phyloP scores from a whole-genome alignment of 2,888 invertebrate genomes.

The Cabera pusaria region DNA sequence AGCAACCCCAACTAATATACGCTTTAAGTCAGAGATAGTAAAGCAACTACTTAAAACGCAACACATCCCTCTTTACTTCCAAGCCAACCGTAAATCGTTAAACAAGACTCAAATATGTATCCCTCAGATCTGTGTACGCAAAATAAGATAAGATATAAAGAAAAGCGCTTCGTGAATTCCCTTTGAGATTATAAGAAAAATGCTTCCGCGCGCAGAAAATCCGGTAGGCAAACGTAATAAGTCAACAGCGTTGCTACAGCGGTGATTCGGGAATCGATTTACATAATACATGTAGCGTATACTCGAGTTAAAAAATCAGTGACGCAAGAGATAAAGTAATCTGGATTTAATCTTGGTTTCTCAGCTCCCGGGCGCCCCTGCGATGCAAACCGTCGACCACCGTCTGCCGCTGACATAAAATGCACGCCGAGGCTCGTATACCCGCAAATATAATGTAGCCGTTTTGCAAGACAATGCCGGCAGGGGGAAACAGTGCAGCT shows the following conservation, averaged over 20 bases:
- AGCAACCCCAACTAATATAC: slow-evolving; percentile 55
- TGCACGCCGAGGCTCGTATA: slow-evolving; percentile 46
- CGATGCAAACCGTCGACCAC: slow-evolving; percentile 51
- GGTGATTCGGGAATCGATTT: slow-evolving; percentile 58
- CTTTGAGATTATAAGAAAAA: slow-evolving; percentile 35
- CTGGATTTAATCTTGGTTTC: slow-evolving; percentile 49
- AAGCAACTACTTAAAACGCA: slow-evolving; percentile 34
- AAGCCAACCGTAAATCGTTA: slow-evolving; percentile 13
- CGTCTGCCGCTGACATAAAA: slow-evolving; percentile 52
- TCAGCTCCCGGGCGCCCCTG: slow-evolving; percentile 39
- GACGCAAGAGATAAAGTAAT: slow-evolving; percentile 61
- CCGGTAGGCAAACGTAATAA: slow-evolving; percentile 40
- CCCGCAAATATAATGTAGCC: slow-evolving; percentile 39
- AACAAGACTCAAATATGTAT: slow-evolving; percentile 18
- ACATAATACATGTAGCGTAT: slow-evolving; percentile 57
- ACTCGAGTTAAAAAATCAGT: slow-evolving; percentile 64
- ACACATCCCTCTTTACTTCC: slow-evolving; percentile 17
- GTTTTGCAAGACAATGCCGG: slow-evolving; percentile 40
- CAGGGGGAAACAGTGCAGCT: slow-evolving; percentile 18
- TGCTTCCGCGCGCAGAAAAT: slow-evolving; percentile 26
- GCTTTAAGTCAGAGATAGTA: slow-evolving; percentile 42
- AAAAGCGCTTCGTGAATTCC: slow-evolving; percentile 27
- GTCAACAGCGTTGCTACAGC: slow-evolving; percentile 35
- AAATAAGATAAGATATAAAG: slow-evolving; percentile 19
- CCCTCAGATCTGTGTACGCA: slow-evolving; percentile 12